Evolutionary conservation across 2,113 vertebrate species (phyloP).

Genomic region (Circaetus gallicus): DNA sequence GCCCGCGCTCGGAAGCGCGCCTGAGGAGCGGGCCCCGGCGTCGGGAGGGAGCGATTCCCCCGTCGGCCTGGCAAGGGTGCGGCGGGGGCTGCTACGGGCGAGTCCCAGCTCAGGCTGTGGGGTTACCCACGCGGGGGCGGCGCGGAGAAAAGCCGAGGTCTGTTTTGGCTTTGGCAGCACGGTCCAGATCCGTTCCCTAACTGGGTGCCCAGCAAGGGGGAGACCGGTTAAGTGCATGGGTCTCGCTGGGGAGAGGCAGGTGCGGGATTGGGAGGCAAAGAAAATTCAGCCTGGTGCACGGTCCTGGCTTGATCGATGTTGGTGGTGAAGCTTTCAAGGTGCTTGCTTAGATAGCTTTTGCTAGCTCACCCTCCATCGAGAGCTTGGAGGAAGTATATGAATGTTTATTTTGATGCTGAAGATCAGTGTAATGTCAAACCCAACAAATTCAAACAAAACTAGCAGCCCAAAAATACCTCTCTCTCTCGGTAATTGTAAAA

Average conservation of each 20-base stretch:
- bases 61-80: too few species aligned
- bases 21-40: neutral
- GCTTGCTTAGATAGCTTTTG: neutral
- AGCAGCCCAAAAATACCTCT: accelerated
- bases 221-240: accelerated
- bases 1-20: neutral
- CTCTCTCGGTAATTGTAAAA: accelerated
- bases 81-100: neutral
- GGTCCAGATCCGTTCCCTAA: accelerated
- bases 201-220: accelerated
- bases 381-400: neutral
- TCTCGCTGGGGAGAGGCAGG: neutral
- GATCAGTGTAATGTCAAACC: neutral
- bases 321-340: neutral
- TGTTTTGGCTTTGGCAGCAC: accelerated
- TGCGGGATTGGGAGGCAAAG: accelerated
- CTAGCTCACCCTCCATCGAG: accelerated
- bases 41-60: too few species aligned
- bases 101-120: accelerated
- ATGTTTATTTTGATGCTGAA: neutral
- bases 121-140: accelerated
- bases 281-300: accelerated
- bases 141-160: accelerated
- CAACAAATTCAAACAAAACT: neutral
- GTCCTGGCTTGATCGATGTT: accelerated